Base-by-base conservation (phyloP, 2,888 invertebrate species). In the Andrena praecox region DNA sequence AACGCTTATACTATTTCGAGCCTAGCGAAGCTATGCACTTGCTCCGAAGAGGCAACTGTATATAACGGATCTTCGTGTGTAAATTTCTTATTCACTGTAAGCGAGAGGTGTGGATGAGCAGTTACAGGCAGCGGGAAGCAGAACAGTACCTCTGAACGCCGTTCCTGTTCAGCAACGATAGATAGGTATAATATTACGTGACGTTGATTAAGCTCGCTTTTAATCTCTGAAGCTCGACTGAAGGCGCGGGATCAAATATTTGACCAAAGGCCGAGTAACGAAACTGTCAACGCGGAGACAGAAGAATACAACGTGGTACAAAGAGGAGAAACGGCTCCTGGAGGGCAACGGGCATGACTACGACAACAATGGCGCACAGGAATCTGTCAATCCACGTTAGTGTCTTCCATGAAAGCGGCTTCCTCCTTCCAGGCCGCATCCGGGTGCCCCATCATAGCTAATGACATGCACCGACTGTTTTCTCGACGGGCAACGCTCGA, bases 361-460 rank as follows among this genome's bases (percentile, higher is more conserved):
- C 87, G 88, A 90, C 88, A 92, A 93, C 92, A 93, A 92, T 91
- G 77, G 88, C 82, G 85, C 85, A 91, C 92, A 93, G 92, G 93
- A 91, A 93, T 93, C 92, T 91, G 93, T 93, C 93, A 93, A 93
- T 93, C 93, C 93, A 87, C 89, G 85, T 89, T 88, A 85, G 90
- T 91, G 91, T 93, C 93, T 90, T 91, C 89, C 93, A 91, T 91
- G 91, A 91, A 91, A 90, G 87, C 89, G 89, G 90, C 86, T 93
- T 92, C 92, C 92, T 93, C 77, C 87, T 90, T 86, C 85, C 77
- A 85, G 89, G 88, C 24, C 56, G 89, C 91, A 92, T 92, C 93
- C 93, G 91, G 91, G 89, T 88, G 90, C 87, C 86, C 88, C 89
- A 91, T 92, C 91, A 89, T 84, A 86, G 91, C 93, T 93, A 93